These are phyloP conservation scores for Raja brachyura DNA, from an alignment of 2,113 vertebrate species.

Conservation along the genomic window DNA sequence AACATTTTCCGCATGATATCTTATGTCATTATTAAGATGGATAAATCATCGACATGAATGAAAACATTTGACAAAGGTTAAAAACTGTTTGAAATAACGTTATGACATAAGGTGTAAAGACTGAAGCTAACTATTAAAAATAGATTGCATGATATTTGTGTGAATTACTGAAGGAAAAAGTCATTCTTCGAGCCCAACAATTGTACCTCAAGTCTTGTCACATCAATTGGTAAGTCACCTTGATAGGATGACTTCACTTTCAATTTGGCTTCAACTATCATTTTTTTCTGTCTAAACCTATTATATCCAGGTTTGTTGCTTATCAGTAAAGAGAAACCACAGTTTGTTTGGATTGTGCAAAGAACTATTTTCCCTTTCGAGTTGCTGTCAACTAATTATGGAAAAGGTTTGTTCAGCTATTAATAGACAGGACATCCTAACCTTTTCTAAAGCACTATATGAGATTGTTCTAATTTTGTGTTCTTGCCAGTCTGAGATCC, in stretches of 20 bases:
- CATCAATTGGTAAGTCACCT: neutral
- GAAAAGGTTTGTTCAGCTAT: neutral
- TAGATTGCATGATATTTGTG: neutral
- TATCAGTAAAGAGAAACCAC: neutral
- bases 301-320: neutral
- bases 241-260: neutral
- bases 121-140: neutral
- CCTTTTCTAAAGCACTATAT: neutral
- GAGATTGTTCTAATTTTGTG: neutral
- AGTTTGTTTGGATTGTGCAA: neutral
- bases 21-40: neutral
- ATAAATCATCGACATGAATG: no score
- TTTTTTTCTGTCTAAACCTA: neutral
- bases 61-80: neutral
- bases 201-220: no score
- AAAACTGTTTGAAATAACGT: neutral
- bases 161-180: neutral
- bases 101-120: neutral
- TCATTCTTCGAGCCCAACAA: neutral
- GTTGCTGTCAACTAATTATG: slow-evolving; percentile 7
- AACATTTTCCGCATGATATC: neutral
- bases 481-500: neutral
- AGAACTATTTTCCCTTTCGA: neutral
- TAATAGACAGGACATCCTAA: neutral
- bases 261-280: neutral